These are phyloP conservation scores for Nemapogon koenigi DNA, from an alignment of 2,888 invertebrate genomes.

Conservation along the genomic window DNA sequence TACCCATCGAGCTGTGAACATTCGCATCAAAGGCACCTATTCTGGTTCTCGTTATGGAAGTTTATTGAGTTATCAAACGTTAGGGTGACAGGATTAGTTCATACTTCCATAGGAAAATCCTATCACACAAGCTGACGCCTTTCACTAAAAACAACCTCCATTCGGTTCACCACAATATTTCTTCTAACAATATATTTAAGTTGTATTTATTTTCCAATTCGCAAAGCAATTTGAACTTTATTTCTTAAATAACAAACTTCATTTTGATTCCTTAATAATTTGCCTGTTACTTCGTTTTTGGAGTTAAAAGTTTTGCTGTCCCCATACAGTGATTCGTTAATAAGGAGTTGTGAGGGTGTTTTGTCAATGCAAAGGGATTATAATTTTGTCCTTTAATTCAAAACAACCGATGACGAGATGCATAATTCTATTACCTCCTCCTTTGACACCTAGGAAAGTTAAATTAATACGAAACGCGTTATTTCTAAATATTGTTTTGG, in stretches of 20 bases:
- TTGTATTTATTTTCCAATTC: slow-evolving; percentile 12
- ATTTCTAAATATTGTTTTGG: too few species aligned
- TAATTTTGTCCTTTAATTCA: slow-evolving; percentile 52
- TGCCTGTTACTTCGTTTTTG: too few species aligned
- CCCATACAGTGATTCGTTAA: slow-evolving; percentile 42
- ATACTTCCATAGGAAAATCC: slow-evolving; percentile 64
- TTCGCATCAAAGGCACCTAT: slow-evolving; percentile 46
- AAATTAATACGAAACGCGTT: too few species aligned
- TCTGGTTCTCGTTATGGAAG: slow-evolving; percentile 50
- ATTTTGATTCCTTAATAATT: slow-evolving; percentile 16
- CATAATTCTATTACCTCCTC: slow-evolving; percentile 39
- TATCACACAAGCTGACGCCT: slow-evolving; percentile 66
- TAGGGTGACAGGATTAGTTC: slow-evolving; percentile 58
- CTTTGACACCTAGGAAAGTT: too few species aligned
- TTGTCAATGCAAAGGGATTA: slow-evolving; percentile 54
- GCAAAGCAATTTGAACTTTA: slow-evolving; percentile 21
- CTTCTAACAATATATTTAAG: slow-evolving; percentile 21
- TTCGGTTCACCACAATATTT: slow-evolving; percentile 53
- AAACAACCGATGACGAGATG: slow-evolving; percentile 53
- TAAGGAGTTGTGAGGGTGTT: slow-evolving; percentile 51
- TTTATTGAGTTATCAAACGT: slow-evolving; percentile 62
- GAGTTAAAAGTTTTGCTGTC: slow-evolving; percentile 23
- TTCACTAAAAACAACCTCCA: slow-evolving; percentile 52
- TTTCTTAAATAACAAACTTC: slow-evolving; percentile 10
- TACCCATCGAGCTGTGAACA: slow-evolving; percentile 3